Base-by-base conservation (phyloP, 2,888 invertebrate genomes). In the Achlya flavicornis region DNA sequence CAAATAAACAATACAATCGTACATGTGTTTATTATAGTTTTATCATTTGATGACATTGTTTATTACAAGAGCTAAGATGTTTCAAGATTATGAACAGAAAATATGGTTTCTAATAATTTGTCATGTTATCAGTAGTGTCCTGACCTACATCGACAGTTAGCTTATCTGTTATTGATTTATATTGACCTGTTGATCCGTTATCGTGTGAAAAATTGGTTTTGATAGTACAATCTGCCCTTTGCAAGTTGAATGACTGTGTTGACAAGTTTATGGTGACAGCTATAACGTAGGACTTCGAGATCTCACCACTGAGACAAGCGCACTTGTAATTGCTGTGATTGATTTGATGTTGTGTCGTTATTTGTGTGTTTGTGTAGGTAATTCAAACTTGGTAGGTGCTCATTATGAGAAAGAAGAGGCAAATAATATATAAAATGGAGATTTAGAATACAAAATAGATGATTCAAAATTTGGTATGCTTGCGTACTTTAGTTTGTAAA, bases 81-180 rank as follows among this genome's bases (percentile, higher is more conserved):
- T 19, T 53, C 6, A 19, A 19, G 53, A 53, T 53, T 19, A 48
- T 48, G n/a, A 19, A 19, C 53, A 53, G 53, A 19, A 53, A 26
- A 41, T 43, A 43, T 10, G 10, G 12, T n/a, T 14, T 58, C 32
- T 32, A 62, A 58, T 58, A 62, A 35, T 16, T 41, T 35, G 53
- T 57, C 57, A 38, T 14, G 3, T 59, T 63, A 63, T 63, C 63
- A 46, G 7, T 53, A 48, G 48, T 10, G 32, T 41, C 57, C 61
- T 61, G 64, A 64, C 64, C 64, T 61, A 64, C 38, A 64, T 64
- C 61, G 61, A n/a, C 41, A 41, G 41, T 60, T 60, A 60, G 43
- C 60, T 60, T 60, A 60, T 46, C 48, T 12, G 32, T 14, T 19
- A 63, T 48, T 63, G 63, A 63, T 63, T 59, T 63, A 59, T 48